These are phyloP conservation scores for Acleris literana DNA, from an alignment of 2,888 invertebrate species.

Conservation along the genomic window DNA sequence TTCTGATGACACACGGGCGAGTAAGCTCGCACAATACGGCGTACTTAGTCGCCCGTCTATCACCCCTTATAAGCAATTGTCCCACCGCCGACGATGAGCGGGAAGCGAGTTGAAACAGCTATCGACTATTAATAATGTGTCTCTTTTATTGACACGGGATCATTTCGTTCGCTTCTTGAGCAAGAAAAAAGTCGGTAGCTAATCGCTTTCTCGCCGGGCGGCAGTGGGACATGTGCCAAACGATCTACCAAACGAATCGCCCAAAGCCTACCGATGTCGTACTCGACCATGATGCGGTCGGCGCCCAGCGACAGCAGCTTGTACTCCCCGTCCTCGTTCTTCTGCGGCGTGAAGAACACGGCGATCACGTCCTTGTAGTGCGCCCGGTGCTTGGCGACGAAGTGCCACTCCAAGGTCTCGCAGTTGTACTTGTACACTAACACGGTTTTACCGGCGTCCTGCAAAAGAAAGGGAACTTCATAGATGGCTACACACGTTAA, in stretches of 20 bases:
- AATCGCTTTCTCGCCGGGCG: not conserved
- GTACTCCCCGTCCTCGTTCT: constrained; percentile 57
- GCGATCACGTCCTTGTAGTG: constrained; percentile 84
- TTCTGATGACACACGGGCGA: no score
- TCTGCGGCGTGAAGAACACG: constrained; percentile 79
- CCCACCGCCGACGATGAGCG: no score
- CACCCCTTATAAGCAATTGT: no score
- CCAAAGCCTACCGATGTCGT: constrained; percentile 66
- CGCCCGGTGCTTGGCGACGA: constrained; percentile 84
- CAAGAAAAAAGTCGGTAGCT: not conserved
- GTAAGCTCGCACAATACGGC: no score
- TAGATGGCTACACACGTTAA: no score
- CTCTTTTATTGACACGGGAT: no score
- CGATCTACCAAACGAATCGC: not conserved
- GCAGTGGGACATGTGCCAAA: not conserved
- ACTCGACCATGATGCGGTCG: constrained; percentile 85
- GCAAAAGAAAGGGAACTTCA: constrained; percentile 31
- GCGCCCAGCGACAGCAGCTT: constrained; percentile 83
- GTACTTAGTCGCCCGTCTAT: no score
- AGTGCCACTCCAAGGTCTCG: constrained; percentile 69
- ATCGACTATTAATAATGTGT: no score
- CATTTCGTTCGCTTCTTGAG: no score
- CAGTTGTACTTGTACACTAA: constrained; percentile 75
- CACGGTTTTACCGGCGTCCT: constrained; percentile 82
- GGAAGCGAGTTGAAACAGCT: no score